Base-by-base conservation (phyloP, 2,113 vertebrate species). In the Pterophyllum scalare region DNA sequence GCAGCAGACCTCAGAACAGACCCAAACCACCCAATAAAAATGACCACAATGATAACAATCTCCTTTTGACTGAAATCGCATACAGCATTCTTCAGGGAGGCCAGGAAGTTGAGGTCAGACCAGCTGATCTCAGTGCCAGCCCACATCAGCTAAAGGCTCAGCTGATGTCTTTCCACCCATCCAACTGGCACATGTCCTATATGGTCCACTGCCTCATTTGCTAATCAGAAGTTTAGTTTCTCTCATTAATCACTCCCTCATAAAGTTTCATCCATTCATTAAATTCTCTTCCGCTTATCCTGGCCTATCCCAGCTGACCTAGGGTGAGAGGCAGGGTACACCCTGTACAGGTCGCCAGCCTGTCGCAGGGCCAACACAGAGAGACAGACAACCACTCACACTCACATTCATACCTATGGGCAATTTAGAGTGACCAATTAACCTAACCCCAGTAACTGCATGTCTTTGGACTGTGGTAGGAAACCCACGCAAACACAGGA, bases 41-140 rank as follows among this genome's bases (percentile, higher is more conserved):
- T 46, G 15, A 46, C 14, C 46, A 70, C 28, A 19, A 49, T 28
- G 40, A 70, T 24, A 70, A 46, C 2, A 49, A 24, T 28, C 40
- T 49, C 24, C 40, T 49, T 70, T 49, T 70, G 40, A 70, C 24
- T 49, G 64, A 49, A 70, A 28, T 49, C 9, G 46, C 46, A 40
- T 46, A 46, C 26, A 28, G 40, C 9, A 49, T 70, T 70, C 40
- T 49, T 49, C 64, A 6, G 46, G 19, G 3, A 20, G 24, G 64
- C 22, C 40, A 70, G 40, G 24, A 70, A 28, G 64, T 49, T 24
- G 43, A 22, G 15, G 22, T 46, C 22, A 46, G 22, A 67, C 14
- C 64, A 67, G 64, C 40, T 67, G 64, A 67, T 67, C 64, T 46
- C 64, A 67, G 64, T 22, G 38, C 64, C 26, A 67, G 64, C 64